These are phyloP conservation scores for Eupleurogrammus muticus DNA, from an alignment of 2,797 vertebrate genomes.

Conservation along the genomic window DNA sequence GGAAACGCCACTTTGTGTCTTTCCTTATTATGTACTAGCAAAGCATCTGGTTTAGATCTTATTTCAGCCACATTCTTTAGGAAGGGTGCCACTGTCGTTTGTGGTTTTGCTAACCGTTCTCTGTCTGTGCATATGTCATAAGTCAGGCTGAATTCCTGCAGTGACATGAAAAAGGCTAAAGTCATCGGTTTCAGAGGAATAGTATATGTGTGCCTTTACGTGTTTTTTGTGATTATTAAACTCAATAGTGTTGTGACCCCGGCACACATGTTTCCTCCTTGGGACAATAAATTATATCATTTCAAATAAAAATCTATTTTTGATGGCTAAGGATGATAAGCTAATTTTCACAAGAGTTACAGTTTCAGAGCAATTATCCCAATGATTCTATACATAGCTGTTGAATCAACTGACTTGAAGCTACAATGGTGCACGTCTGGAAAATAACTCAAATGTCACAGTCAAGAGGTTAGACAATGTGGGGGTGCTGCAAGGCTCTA, in stretches of 20 bases:
- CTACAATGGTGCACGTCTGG: neutral
- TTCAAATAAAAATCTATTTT: no score
- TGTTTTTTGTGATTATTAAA: neutral
- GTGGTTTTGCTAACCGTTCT: constrained; percentile 26
- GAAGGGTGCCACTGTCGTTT: neutral
- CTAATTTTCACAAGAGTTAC: neutral
- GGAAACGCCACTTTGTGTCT: no score
- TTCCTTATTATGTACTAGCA: constrained; percentile 8
- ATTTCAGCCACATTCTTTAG: constrained; percentile 35
- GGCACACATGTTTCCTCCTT: neutral
- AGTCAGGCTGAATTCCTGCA: neutral
- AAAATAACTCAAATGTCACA: neutral
- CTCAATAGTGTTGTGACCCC: neutral
- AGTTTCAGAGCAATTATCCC: neutral
- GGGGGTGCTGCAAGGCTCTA: constrained; percentile 4
- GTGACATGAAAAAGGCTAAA: neutral
- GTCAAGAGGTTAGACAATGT: neutral
- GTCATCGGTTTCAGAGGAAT: neutral
- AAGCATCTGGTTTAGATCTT: constrained; percentile 33
- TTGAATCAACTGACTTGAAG: neutral
- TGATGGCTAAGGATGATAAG: no score
- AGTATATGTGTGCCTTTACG: neutral
- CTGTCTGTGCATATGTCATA: constrained; percentile 6
- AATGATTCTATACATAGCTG: neutral
- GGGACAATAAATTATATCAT: neutral